Conservation (phyloP, 2,888 invertebrate genomes). For the Mycalesis mineus region DNA sequence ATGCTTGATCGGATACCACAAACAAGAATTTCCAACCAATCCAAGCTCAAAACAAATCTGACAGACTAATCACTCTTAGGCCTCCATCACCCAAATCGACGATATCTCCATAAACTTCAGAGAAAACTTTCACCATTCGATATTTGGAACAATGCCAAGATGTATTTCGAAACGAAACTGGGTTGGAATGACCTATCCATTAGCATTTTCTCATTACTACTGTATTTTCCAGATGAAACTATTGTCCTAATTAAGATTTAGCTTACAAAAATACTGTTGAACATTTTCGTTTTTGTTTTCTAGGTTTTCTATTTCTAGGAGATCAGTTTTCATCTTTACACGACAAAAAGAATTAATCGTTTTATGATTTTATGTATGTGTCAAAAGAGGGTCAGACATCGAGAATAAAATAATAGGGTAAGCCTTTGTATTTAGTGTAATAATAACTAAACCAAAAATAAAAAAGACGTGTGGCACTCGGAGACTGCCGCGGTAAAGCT, state of each 20-base stretch:
- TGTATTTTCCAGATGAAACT: slow-evolving; percentile 1
- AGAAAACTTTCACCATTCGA: slow-evolving; percentile 6
- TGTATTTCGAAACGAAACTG: slow-evolving; percentile 5
- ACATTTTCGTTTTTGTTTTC: not conserved
- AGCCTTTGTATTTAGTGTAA: no score
- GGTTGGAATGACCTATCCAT: slow-evolving; percentile 1
- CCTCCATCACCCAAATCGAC: not conserved
- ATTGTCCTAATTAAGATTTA: not conserved
- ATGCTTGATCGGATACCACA: no score
- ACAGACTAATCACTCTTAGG: slow-evolving; percentile 2
- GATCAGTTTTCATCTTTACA: no score
- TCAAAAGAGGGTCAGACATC: no score
- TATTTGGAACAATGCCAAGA: slow-evolving; percentile 11
- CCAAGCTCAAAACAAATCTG: not conserved
- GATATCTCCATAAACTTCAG: slow-evolving; percentile 7
- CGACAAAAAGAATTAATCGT: no score
- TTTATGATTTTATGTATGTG: no score
- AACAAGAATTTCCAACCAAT: not conserved
- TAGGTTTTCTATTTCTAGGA: no score
- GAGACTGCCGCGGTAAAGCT: no score
- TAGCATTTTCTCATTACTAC: slow-evolving; percentile 1
- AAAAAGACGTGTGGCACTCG: no score
- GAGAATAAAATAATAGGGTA: no score
- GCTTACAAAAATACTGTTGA: not conserved
- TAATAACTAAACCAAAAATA: no score